phyloP scores from a whole-genome alignment of 1,140 invertebrate species.

The Ostrea denselamellosa region DNA sequence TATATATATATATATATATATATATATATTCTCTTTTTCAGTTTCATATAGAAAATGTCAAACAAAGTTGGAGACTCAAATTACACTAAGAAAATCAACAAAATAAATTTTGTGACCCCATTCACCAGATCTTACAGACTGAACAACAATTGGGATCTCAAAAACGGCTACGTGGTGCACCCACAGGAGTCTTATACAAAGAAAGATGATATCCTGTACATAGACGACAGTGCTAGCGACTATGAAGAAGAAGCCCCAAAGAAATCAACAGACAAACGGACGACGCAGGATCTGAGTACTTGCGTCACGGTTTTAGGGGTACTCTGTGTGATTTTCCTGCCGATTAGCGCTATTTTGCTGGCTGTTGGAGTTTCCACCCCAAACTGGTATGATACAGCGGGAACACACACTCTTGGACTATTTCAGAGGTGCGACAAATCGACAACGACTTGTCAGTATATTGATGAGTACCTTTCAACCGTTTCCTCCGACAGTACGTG shows the following conservation, averaged over 20 bases:
- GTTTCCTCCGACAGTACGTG: background rate
- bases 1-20: background rate
- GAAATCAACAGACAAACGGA: background rate
- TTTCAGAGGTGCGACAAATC: constrained; percentile 18
- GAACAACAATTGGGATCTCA: background rate
- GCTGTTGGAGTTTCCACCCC: background rate
- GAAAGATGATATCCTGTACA: constrained; percentile 3
- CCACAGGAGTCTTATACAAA: background rate
- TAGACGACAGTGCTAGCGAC: background rate
- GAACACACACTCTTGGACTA: background rate
- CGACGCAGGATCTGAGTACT: background rate
- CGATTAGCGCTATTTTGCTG: background rate
- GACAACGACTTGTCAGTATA: background rate
- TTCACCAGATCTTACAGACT: background rate
- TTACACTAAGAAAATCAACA: background rate
- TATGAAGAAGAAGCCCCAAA: background rate
- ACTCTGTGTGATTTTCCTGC: background rate
- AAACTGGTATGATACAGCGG: constrained; percentile 7
- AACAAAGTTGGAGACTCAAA: constrained; percentile 1
- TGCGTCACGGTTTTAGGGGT: background rate
- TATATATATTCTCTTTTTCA: background rate
- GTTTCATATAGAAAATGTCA: constrained; percentile 20
- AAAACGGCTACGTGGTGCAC: background rate
- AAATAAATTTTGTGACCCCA: constrained; percentile 3
- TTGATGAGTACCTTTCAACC: background rate